Conservation (phyloP, 2,888 invertebrate genomes). For the Mesoligia furuncula region DNA sequence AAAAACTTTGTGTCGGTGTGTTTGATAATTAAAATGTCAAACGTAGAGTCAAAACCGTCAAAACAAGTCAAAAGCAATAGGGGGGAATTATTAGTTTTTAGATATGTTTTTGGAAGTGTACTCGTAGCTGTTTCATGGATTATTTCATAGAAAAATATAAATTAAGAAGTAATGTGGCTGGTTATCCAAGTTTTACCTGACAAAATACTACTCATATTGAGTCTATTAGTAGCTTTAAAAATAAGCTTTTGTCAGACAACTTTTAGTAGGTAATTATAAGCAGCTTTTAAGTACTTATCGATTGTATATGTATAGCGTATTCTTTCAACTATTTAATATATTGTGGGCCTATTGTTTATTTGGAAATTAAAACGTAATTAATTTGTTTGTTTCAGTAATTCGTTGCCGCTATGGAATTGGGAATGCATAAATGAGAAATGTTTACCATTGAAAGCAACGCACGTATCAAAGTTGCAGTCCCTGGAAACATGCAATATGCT, state of each 20-base stretch:
- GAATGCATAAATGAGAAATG: slow-evolving; percentile 92
- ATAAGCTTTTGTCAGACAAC: slow-evolving; percentile 36
- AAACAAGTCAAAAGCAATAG: slow-evolving; percentile 29
- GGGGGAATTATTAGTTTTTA: slow-evolving; percentile 30
- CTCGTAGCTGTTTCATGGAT: slow-evolving; percentile 35
- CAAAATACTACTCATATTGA: slow-evolving; percentile 38
- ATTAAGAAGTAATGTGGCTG: slow-evolving; percentile 58
- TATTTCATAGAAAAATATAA: slow-evolving; percentile 32
- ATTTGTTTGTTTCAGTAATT: slow-evolving; percentile 70
- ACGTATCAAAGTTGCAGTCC: slow-evolving; percentile 86
- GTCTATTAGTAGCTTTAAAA: slow-evolving; percentile 40
- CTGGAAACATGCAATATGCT: slow-evolving; percentile 93
- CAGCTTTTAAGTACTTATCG: background rate
- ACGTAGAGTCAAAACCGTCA: slow-evolving; percentile 33
- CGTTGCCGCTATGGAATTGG: slow-evolving; percentile 93
- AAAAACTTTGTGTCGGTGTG: background rate
- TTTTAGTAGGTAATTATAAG: slow-evolving; percentile 40
- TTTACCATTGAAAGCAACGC: slow-evolving; percentile 86
- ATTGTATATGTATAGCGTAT: background rate
- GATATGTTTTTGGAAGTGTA: slow-evolving; percentile 27
- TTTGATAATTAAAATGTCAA: slow-evolving; percentile 24
- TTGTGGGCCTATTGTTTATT: background rate
- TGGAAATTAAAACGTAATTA: background rate
- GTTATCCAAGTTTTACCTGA: slow-evolving; percentile 29
- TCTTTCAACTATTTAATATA: background rate